These are phyloP conservation scores for Lophochroa leadbeateri DNA, from an alignment of 2,113 vertebrate species.

Conservation along the genomic window DNA sequence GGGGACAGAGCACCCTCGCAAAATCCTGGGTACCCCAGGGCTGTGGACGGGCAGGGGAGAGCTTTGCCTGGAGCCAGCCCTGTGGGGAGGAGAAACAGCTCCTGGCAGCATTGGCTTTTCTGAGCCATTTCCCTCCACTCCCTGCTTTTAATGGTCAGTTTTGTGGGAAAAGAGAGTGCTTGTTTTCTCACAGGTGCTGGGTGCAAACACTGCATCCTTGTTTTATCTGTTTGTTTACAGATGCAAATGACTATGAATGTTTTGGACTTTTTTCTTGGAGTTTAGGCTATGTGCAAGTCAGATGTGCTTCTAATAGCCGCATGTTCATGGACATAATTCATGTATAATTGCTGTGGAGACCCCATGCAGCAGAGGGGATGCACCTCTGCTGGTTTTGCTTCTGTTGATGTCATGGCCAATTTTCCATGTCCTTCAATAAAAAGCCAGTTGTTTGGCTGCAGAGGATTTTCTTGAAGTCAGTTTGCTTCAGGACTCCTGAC, in stretches of 20 bases:
- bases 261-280: neutral
- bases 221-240: constrained; percentile 2
- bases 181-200: neutral
- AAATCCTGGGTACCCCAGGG: neutral
- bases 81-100: accelerated
- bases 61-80: neutral
- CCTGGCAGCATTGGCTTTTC: neutral
- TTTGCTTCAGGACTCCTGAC: neutral
- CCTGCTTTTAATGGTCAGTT: neutral
- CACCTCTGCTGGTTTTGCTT: neutral
- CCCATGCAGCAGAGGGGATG: neutral
- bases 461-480: neutral
- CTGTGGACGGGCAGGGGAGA: neutral
- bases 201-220: neutral
- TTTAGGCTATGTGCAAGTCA: neutral
- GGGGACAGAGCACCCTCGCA: neutral
- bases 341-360: neutral
- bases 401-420: neutral
- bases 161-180: neutral
- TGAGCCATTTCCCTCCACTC: neutral
- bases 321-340: neutral
- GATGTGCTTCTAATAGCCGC: neutral
- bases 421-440: neutral
- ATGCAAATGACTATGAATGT: neutral
- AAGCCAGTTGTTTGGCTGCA: neutral